phyloP scores from a whole-genome alignment of 2,888 invertebrate genomes.

The Sipha maydis region DNA sequence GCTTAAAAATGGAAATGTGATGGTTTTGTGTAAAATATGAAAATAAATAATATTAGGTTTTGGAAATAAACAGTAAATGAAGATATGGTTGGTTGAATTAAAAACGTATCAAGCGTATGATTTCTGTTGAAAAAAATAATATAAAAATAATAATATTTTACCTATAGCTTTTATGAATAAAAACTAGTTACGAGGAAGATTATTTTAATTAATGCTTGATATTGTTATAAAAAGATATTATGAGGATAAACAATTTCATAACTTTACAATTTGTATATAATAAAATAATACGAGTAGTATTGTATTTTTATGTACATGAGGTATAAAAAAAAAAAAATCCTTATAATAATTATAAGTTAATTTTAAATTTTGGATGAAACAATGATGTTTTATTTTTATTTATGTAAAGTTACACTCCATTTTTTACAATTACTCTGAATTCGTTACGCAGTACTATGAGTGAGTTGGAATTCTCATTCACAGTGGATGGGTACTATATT shows the following conservation, averaged over 20 bases:
- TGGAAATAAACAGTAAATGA: neutral
- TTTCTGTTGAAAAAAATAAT: neutral
- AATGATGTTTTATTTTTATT: neutral
- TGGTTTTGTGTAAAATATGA: neutral
- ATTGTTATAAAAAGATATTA: neutral
- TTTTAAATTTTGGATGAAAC: neutral
- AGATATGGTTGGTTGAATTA: too few species aligned
- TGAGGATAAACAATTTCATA: neutral
- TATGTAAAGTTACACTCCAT: neutral
- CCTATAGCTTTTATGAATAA: neutral
- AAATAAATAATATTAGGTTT: neutral
- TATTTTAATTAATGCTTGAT: neutral
- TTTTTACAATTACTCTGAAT: neutral
- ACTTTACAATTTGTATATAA: neutral
- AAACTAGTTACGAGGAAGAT: neutral
- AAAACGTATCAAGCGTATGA: neutral
- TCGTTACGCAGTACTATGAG: neutral
- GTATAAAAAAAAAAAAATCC: too few species aligned
- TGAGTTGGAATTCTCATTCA: neutral
- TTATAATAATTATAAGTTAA: neutral
- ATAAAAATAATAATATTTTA: neutral
- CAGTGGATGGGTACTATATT: neutral
- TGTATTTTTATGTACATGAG: neutral
- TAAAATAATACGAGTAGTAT: neutral
- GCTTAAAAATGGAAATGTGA: neutral